These are phyloP conservation scores for Drosophila funebris DNA, from an alignment of 1,140 invertebrate genomes.

Conservation along the genomic window DNA sequence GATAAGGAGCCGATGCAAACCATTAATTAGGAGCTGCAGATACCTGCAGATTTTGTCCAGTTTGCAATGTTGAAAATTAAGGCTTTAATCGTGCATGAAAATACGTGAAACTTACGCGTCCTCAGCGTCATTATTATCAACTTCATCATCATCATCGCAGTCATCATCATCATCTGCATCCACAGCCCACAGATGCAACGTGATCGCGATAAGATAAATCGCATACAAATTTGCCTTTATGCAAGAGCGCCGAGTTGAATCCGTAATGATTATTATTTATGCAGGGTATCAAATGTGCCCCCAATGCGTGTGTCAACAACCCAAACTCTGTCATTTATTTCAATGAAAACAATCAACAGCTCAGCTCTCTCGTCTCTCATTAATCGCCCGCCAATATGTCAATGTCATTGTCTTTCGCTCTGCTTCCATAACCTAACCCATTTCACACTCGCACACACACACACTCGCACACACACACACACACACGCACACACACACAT, in stretches of 20 bases:
- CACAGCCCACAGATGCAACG: slow-evolving; percentile 62
- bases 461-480: neutral
- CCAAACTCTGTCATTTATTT: slow-evolving; percentile 75
- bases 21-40: slow-evolving; percentile 81
- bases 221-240: slow-evolving; percentile 78
- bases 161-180: slow-evolving; percentile 10
- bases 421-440: slow-evolving; percentile 39
- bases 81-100: slow-evolving; percentile 81
- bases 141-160: neutral
- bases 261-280: slow-evolving; percentile 72
- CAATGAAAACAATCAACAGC: slow-evolving; percentile 75
- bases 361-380: slow-evolving; percentile 61
- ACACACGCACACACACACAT: neutral
- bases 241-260: slow-evolving; percentile 51
- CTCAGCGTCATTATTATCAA: neutral
- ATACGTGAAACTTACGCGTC: slow-evolving; percentile 80
- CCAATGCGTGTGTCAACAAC: slow-evolving; percentile 72
- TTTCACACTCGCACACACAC: slow-evolving; percentile 17
- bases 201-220: slow-evolving; percentile 80
- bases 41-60: slow-evolving; percentile 61
- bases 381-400: slow-evolving; percentile 74
- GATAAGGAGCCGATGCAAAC: slow-evolving; percentile 79
- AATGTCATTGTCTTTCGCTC: slow-evolving; percentile 59
- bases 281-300: slow-evolving; percentile 75
- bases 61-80: slow-evolving; percentile 62